phyloP scores from a whole-genome alignment of 2,113 vertebrate genomes.

The Setophaga petechia region DNA sequence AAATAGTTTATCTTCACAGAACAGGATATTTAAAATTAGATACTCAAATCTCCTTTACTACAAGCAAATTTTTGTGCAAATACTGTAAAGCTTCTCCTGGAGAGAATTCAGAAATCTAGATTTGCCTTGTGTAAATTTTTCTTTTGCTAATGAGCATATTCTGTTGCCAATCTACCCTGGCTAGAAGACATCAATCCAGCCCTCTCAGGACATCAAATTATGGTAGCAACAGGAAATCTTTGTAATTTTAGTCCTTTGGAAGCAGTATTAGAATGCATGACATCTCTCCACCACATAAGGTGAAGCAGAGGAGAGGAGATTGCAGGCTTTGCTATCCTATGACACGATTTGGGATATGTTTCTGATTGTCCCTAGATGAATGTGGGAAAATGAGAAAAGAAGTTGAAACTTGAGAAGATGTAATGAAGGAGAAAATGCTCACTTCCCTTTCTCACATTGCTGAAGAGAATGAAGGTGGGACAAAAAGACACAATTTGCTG shows the following conservation, averaged over 20 bases:
- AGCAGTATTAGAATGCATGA: neutral
- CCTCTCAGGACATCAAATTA: neutral
- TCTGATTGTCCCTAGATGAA: neutral
- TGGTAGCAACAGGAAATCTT: neutral
- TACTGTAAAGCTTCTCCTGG: neutral
- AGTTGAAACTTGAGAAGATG: neutral
- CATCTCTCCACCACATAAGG: neutral
- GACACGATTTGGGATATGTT: neutral
- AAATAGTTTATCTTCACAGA: neutral
- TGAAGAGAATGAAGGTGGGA: neutral
- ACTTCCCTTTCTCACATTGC: neutral
- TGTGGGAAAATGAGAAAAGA: neutral
- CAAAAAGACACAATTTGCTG: neutral
- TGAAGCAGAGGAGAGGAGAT: neutral
- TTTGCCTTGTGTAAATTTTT: neutral
- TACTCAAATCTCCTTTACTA: neutral
- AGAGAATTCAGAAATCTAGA: neutral
- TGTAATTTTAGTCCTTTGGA: neutral
- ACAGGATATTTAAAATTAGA: neutral
- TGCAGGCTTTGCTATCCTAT: neutral
- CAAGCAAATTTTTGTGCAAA: neutral
- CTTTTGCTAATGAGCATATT: neutral
- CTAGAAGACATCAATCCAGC: neutral
- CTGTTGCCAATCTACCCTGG: neutral
- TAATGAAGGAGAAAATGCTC: neutral